Conservation (phyloP, 2,888 invertebrate genomes). For the Scrobipalpa atriplicella region DNA sequence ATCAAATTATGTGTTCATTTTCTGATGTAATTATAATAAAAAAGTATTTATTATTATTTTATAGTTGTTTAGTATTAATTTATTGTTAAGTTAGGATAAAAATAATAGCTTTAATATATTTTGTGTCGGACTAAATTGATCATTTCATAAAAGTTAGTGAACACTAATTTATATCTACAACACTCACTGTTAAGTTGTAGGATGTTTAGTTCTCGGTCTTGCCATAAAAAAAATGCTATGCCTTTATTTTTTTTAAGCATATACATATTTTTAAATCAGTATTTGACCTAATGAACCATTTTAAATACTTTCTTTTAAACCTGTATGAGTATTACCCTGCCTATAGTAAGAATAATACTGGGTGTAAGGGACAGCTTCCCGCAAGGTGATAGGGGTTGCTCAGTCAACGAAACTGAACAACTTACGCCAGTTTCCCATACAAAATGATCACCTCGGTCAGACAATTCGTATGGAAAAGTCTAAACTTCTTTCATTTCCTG, state of each 20-base stretch:
- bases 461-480: too few species aligned
- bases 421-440: too few species aligned
- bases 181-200: background rate
- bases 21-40: slow-evolving; percentile 30
- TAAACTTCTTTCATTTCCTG: too few species aligned
- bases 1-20: slow-evolving; percentile 31
- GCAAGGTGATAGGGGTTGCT: too few species aligned
- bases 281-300: too few species aligned
- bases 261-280: too few species aligned
- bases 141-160: background rate
- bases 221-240: slow-evolving; percentile 7
- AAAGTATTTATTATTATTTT: slow-evolving; percentile 32
- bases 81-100: slow-evolving; percentile 27
- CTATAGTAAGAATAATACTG: too few species aligned
- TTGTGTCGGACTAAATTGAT: background rate
- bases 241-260: background rate
- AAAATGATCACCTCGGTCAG: too few species aligned
- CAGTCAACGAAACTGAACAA: too few species aligned
- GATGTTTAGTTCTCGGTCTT: slow-evolving; percentile 8
- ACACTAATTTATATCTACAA: background rate
- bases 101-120: slow-evolving; percentile 20
- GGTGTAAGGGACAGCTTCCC: too few species aligned
- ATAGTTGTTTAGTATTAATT: slow-evolving; percentile 28
- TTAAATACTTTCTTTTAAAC: too few species aligned
- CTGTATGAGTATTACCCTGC: too few species aligned